A percentile compares a stretch with the other conserved stretches of the same genome.
phyloP scores from a whole-genome alignment of 2,888 invertebrate species.

The Abscondita cerata region DNA sequence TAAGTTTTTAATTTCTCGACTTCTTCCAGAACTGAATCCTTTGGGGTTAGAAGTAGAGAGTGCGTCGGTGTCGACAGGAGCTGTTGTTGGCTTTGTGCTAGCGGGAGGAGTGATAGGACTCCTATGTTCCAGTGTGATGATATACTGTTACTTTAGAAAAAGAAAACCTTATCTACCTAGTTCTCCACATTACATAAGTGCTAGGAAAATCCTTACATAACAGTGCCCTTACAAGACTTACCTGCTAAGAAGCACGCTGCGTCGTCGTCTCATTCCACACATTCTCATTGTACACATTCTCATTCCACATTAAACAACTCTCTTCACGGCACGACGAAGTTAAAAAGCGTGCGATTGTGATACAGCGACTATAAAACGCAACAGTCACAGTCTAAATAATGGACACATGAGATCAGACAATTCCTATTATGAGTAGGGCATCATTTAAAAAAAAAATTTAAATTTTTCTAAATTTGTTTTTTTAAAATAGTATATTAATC shows the following conservation, averaged over 20 bases:
- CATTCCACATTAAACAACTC: conserved; percentile 50
- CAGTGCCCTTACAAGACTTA: conserved; percentile 81
- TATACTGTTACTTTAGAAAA: conserved; percentile 53
- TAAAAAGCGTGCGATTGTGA: conserved; percentile 74
- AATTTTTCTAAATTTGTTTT: too few species aligned
- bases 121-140: conserved; percentile 46
- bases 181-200: conserved; percentile 81
- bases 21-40: conserved; percentile 20
- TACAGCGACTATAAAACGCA: conserved; percentile 74
- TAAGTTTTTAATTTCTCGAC: not conserved
- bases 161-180: conserved; percentile 69
- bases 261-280: conserved; percentile 55
- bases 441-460: too few species aligned
- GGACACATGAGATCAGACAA: conserved; percentile 54
- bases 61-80: conserved; percentile 21
- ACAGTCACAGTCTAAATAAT: conserved; percentile 74
- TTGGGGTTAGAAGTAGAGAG: conserved; percentile 42
- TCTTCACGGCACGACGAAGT: conserved; percentile 55
- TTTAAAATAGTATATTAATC: not conserved
- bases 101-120: conserved; percentile 46
- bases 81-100: conserved; percentile 33
- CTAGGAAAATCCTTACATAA: conserved; percentile 84
- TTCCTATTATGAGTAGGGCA: conserved; percentile 37
- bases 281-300: too few species aligned
- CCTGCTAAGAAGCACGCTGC: conserved; percentile 57